These are phyloP conservation scores for Gadus macrocephalus DNA, from an alignment of 2,113 vertebrate genomes.

Conservation along the genomic window DNA sequence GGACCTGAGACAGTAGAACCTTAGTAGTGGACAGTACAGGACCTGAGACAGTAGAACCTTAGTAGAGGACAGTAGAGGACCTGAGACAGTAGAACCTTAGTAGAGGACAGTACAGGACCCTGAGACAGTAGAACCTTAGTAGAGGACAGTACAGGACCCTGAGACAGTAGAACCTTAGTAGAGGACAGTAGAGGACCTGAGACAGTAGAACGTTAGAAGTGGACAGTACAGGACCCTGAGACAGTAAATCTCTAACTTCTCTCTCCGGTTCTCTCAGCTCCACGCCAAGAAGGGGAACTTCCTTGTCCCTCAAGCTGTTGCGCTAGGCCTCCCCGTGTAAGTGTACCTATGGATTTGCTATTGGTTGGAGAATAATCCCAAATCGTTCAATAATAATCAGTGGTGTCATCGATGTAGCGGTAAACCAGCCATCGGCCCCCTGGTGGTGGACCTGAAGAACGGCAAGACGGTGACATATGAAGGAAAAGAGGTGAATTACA, in stretches of 20 bases:
- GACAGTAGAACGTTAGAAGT: too few relatives aligned
- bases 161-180: neutral
- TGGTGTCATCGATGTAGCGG: conserved; percentile 70
- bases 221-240: too few relatives aligned
- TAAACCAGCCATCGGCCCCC: conserved; percentile 84
- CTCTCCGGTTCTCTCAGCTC: conserved; percentile 50
- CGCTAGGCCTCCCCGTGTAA: conserved; percentile 90
- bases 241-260: neutral
- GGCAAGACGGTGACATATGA: conserved; percentile 78
- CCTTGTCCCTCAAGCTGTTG: conserved; percentile 81
- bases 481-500: conserved; percentile 80
- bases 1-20: too few relatives aligned
- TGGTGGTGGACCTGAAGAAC: conserved; percentile 80
- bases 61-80: neutral
- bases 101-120: neutral
- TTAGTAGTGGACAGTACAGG: neutral
- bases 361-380: neutral
- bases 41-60: neutral
- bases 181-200: neutral
- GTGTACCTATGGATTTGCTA: conserved; percentile 43
- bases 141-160: neutral
- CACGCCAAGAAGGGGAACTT: conserved; percentile 86
- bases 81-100: too few relatives aligned
- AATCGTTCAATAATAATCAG: neutral
- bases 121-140: neutral